Evolutionary conservation across 2,113 vertebrate genomes (phyloP), one percentile per base, ranked within the genome.

Genomic region (Glareola pratincola): DNA sequence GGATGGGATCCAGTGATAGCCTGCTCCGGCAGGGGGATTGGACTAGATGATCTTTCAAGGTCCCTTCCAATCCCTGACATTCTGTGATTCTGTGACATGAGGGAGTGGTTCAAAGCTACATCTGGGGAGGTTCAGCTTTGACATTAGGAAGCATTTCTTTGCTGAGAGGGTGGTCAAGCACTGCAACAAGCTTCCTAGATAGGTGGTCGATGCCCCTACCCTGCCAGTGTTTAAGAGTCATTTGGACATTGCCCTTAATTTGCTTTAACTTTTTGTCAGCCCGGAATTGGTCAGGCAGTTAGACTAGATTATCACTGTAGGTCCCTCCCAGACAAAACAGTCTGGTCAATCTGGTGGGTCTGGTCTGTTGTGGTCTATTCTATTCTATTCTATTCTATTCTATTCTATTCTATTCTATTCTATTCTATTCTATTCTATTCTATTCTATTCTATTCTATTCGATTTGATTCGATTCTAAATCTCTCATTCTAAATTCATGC

Each of bases 131-230:
- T 69, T 56, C 8, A 50, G 17, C 24, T 26, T 81, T 26, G 14
- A 45, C 34, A 15, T 54, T 6, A 64, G 43, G 32, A 82, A 63
- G 2, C 15, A 71, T 57, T 43, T 76, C 16, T 57, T 56, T 24
- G 21, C 8, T 0, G 0, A 21, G 7, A 39, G 23, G 10, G 9
- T 57, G 39, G 12, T 64, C 17, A 37, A 34, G 30, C 41, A 6
- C 9, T 56, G 17, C 6, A 71, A 29, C 5, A 63, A 39, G 4
- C 54, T 63, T 84, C 30, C 30, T 48, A 27, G 26, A 9, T 14
- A 69, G 4, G 9, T 36, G 4, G 17, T 72, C 1, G 0, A 30
- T 51, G 10, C 7, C 13, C 7, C n/a, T 47, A 5, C 10, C 23
- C 66, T 66, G 27, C 16, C 9, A n/a, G 4, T 48, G 13, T 72